Base-by-base conservation (phyloP, 2,888 invertebrate genomes). In the Augiades crinisus region DNA sequence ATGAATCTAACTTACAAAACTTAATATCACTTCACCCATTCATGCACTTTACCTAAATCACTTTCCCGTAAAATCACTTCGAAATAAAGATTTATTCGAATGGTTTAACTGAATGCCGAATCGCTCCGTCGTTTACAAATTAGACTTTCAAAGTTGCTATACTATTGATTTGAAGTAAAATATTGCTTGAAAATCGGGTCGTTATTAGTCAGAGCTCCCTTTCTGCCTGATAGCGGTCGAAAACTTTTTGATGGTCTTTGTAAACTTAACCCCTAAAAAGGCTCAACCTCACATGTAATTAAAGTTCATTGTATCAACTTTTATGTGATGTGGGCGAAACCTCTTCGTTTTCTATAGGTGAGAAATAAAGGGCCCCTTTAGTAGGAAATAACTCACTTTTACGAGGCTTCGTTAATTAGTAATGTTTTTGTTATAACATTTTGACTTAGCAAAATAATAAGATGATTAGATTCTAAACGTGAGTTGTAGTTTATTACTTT, bases 301-400 rank as follows among this genome's bases (percentile, higher is more conserved):
- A 81, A 77, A 73, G 71, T 65, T 69, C 67, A 65, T 69, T 72
- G 77, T 75, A 74, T 77, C 76, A 81, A 81, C 75, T 79, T 78
- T 72, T 57, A 68, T 72, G 66, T 79, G 78, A 81, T 73, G 74
- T 81, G 79, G 78, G 77, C 77, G 68, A 68, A 72, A 75, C 72
- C 72, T 69, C 70, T 70, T 64, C 69, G 30, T 47, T 30, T 13
- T 30, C 17, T 38, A 33, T 37, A 13, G n/a, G 19, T 5, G 34
- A n/a, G 21, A 21, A 30, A 21, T 6, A 38, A 16, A 22, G n/a
- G 38, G 16, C 8, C n/a, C n/a, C 22, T 21, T 7, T 7, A 38
- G 13, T 22, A 40, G 21, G 13, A 2, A 13, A n/a, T 12, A 37
- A 19, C 13, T 22, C 6, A 8, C 24, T 14, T 40, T 24, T 5